phyloP scores from a whole-genome alignment of 2,888 invertebrate species.

The Drosophila lutescens region DNA sequence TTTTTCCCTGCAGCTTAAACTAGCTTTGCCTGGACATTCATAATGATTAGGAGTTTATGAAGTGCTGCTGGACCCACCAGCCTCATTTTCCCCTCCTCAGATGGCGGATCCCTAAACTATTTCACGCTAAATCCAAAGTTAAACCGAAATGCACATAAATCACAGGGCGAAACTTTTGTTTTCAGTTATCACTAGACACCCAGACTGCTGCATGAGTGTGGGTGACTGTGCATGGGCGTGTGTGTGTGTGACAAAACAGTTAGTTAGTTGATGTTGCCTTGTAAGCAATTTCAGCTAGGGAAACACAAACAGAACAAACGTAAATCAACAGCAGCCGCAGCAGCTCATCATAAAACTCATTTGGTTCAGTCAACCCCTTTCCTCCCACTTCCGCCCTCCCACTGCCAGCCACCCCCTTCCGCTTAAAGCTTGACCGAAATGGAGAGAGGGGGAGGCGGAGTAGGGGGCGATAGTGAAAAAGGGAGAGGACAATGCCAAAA shows the following conservation, averaged over 20 bases:
- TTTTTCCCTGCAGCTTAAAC: conserved; percentile 6
- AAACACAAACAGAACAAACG: conserved; percentile 72
- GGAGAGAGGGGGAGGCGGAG: conserved; percentile 14
- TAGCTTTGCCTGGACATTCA: conserved; percentile 59
- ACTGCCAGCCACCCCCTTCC: background rate
- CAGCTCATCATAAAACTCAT: conserved; percentile 78
- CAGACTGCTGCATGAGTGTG: conserved; percentile 47
- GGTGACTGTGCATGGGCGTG: background rate
- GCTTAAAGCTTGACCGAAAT: conserved; percentile 40
- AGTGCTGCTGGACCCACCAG: conserved; percentile 33
- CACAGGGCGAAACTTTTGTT: conserved; percentile 74
- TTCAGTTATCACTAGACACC: conserved; percentile 64
- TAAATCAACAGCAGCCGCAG: conserved; percentile 73
- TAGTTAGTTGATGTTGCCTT: conserved; percentile 71
- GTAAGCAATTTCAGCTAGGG: conserved; percentile 69
- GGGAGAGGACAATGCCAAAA: conserved; percentile 58
- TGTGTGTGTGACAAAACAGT: conserved; percentile 47
- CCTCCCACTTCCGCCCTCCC: background rate
- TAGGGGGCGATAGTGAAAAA: conserved; percentile 10
- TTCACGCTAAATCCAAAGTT: conserved; percentile 72
- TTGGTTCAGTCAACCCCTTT: conserved; percentile 53
- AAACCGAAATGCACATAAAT: conserved; percentile 74
- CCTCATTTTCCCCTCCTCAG: background rate
- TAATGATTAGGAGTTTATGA: conserved; percentile 73
- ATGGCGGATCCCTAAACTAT: conserved; percentile 58